Evolutionary conservation across 2,888 invertebrate genomes (phyloP).

Genomic region (Prosopocoilus inquinatus): DNA sequence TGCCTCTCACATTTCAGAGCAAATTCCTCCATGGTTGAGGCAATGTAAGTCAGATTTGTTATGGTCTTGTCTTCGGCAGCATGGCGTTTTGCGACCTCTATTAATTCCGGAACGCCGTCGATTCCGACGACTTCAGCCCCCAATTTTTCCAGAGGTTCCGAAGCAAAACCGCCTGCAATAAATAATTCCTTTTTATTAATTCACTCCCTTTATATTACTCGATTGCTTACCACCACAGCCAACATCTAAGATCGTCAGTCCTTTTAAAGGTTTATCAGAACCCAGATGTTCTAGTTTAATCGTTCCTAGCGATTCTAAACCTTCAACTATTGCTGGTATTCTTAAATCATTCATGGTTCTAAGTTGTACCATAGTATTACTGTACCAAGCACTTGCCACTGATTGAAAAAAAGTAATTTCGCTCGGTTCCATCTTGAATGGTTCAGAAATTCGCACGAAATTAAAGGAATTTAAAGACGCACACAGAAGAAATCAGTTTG

Average conservation of each 20-base stretch:
- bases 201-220: no score
- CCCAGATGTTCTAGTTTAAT: background rate
- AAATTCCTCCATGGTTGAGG: slow-evolving; percentile 56
- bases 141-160: slow-evolving; percentile 62
- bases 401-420: no score
- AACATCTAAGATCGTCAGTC: slow-evolving; percentile 75
- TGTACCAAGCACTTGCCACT: no score
- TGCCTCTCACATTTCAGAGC: slow-evolving; percentile 30
- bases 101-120: slow-evolving; percentile 69
- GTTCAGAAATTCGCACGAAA: no score
- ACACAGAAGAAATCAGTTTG: no score
- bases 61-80: slow-evolving; percentile 28
- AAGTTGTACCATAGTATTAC: background rate
- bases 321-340: background rate
- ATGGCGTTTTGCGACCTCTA: slow-evolving; percentile 65
- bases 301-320: background rate
- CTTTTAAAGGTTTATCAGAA: slow-evolving; percentile 57
- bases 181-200: background rate
- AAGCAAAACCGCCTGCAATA: slow-evolving; percentile 16
- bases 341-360: background rate
- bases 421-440: no score
- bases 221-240: slow-evolving; percentile 74
- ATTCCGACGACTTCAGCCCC: slow-evolving; percentile 76
- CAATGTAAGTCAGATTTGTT: slow-evolving; percentile 40
- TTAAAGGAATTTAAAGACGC: no score